phyloP scores from a whole-genome alignment of 2,797 vertebrate species.

The Ctenochaetus hawaiiensis region DNA sequence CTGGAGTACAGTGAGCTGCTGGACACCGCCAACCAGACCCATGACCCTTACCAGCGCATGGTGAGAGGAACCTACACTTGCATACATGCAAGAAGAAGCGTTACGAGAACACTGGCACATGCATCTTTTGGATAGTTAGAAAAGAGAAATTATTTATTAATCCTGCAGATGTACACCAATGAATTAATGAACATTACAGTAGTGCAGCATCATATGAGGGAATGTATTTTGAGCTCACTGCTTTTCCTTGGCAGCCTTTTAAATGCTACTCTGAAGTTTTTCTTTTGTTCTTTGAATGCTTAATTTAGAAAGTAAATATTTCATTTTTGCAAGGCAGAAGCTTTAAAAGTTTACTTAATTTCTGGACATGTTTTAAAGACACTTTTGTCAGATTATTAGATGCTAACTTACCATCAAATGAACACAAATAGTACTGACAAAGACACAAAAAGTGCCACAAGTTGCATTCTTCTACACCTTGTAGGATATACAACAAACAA shows the following conservation, averaged over 20 bases:
- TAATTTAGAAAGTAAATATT: conserved; percentile 5
- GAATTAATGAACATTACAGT: background rate
- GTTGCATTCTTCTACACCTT: background rate
- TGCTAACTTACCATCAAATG: background rate
- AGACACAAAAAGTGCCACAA: background rate
- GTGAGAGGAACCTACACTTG: conserved; percentile 76
- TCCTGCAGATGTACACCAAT: background rate
- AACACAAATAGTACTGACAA: background rate
- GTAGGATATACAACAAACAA: background rate
- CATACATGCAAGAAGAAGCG: background rate
- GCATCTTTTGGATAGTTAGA: background rate
- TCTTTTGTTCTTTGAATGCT: background rate
- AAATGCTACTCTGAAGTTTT: conserved; percentile 6
- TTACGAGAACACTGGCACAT: background rate
- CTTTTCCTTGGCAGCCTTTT: conserved; percentile 6
- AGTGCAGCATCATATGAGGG: background rate
- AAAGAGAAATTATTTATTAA: background rate
- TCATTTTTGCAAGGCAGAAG: background rate
- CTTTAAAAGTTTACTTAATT: background rate
- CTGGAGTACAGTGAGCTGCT: conserved; percentile 96
- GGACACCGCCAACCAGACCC: conserved; percentile 88
- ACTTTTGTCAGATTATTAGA: background rate
- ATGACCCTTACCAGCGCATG: conserved; percentile 91
- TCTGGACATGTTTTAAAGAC: background rate
- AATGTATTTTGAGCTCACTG: background rate